Evolutionary conservation across 2,797 vertebrate genomes (phyloP), one percentile per base, ranked within the genome.

Genomic region (Geotrypetes seraphini): DNA sequence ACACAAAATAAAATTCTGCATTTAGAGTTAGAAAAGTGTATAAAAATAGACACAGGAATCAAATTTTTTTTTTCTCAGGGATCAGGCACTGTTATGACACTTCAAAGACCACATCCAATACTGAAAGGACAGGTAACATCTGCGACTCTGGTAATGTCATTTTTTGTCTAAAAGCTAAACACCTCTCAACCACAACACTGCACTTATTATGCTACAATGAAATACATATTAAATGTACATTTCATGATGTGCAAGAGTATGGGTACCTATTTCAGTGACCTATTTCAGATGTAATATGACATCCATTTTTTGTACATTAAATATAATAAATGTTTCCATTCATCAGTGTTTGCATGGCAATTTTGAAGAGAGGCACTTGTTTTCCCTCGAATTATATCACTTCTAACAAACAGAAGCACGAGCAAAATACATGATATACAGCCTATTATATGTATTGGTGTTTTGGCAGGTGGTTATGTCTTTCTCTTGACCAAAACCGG

Each of bases 21-120:
- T 24, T 60, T 56, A 60, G n/a, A n/a, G 38, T 62, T 68, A 60
- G 42, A 75, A 77, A 79, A 77, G 47, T 57, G 64, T 79, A 75
- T 73, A 73, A 79, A 83, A 79, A 71, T 53, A 69, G 5, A 5
- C 8, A 19, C n/a, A 51, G 43, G 29, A 22, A 50, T 8, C 30
- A 53, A 53, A 47, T 52, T 43, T 59, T 39, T 43, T 59, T 39
- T n/a, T n/a, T 53, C 43, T 28, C 27, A 16, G 39, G 47, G 43
- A 48, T 48, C 53, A 42, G 8, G 28, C 25, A 0, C 0, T 16
- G 34, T 11, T 19, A 12, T 18, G 12, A n/a, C n/a, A n/a, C n/a
- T n/a, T n/a, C n/a, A n/a, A n/a, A n/a, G n/a, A n/a, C n/a, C n/a
- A n/a, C n/a, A n/a, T n/a, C n/a, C n/a, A n/a, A n/a, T n/a, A n/a